These are phyloP conservation scores for Tachina grossa DNA, from an alignment of 2,888 invertebrate species.

Conservation along the genomic window DNA sequence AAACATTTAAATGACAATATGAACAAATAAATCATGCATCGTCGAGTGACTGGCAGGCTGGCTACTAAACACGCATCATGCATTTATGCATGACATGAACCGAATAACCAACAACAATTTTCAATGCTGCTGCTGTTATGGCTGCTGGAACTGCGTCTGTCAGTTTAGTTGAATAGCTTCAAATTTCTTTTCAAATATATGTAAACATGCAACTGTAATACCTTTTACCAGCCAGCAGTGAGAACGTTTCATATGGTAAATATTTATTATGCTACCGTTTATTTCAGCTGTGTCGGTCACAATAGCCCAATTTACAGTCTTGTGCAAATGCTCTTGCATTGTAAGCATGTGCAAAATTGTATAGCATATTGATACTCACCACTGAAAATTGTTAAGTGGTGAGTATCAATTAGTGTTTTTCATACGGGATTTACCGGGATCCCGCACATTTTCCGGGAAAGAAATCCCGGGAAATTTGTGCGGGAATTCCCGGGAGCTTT, in stretches of 20 bases:
- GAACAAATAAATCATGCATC: conserved; percentile 55
- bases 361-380: too few relatives aligned
- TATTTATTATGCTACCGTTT: conserved; percentile 52
- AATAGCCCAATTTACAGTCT: too few relatives aligned
- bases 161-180: conserved; percentile 18
- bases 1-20: conserved; percentile 47
- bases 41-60: conserved; percentile 33
- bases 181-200: conserved; percentile 37
- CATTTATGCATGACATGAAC: conserved; percentile 35
- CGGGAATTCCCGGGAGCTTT: too few relatives aligned
- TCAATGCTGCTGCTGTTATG: not conserved
- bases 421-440: too few relatives aligned
- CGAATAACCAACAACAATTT: not conserved
- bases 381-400: too few relatives aligned
- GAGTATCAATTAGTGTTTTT: too few relatives aligned
- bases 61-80: conserved; percentile 48
- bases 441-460: too few relatives aligned
- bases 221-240: conserved; percentile 38
- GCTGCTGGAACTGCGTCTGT: not conserved
- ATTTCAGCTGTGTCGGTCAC: not conserved
- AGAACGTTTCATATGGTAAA: conserved; percentile 18
- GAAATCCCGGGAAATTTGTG: too few relatives aligned
- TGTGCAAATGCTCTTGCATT: too few relatives aligned
- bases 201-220: conserved; percentile 34
- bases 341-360: too few relatives aligned